A percentile compares a stretch with the other conserved stretches of the same genome.
Evolutionary conservation across 1,140 invertebrate genomes (phyloP).

Genomic region (Rhyzopertha dominica): DNA sequence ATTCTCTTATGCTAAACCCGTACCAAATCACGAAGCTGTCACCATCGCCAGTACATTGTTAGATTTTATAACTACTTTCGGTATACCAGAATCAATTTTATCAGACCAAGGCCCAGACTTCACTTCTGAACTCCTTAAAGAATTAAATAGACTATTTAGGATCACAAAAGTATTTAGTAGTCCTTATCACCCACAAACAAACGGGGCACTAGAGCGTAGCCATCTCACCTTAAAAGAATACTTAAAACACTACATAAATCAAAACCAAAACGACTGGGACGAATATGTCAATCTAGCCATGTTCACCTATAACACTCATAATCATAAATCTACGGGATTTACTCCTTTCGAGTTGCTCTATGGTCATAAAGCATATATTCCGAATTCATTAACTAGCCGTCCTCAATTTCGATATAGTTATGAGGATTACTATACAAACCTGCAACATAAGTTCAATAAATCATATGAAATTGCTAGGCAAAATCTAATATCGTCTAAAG

Average conservation of each 20-base stretch:
- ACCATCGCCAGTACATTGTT: constrained; percentile 30
- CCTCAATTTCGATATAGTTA: constrained; percentile 32
- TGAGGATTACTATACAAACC: constrained; percentile 32
- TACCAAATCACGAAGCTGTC: constrained; percentile 33
- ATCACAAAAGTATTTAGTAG: constrained; percentile 22
- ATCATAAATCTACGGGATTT: constrained; percentile 40
- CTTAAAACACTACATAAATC: constrained; percentile 35
- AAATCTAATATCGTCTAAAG: constrained; percentile 30
- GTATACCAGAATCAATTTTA: constrained; percentile 36
- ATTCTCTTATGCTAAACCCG: constrained; percentile 30
- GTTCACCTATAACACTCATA: constrained; percentile 42
- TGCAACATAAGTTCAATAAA: constrained; percentile 37
- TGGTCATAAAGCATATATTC: constrained; percentile 35
- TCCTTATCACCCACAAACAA: constrained; percentile 28
- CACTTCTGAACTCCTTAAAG: constrained; percentile 24
- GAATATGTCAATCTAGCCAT: constrained; percentile 36
- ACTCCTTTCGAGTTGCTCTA: constrained; percentile 46
- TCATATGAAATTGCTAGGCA: constrained; percentile 33
- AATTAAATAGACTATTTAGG: constrained; percentile 30
- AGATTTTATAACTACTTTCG: constrained; percentile 31
- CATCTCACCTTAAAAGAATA: constrained; percentile 28
- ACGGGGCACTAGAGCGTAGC: constrained; percentile 28
- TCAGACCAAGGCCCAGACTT: constrained; percentile 41
- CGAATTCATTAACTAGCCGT: constrained; percentile 19
- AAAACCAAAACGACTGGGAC: constrained; percentile 35